phyloP scores from a whole-genome alignment of 2,113 vertebrate genomes.

The Chionis minor region DNA sequence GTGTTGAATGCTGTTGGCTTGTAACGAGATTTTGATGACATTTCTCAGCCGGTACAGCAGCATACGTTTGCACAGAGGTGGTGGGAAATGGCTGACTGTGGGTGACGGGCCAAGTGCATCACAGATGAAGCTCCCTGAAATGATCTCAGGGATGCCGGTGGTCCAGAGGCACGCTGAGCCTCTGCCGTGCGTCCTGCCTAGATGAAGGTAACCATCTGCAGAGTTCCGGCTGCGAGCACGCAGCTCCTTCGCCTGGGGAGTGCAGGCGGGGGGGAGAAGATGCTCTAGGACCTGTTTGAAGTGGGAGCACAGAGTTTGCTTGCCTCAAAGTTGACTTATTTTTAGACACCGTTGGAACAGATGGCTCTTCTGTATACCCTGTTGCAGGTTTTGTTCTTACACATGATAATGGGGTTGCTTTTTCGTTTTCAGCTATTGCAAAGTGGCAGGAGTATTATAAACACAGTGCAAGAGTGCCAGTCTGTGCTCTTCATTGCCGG shows the following conservation, averaged over 20 bases:
- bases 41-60: fast-evolving
- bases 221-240: not conserved
- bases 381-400: not conserved
- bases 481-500: not conserved
- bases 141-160: not conserved
- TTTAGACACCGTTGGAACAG: not conserved
- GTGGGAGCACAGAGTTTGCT: not conserved
- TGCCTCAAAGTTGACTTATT: not conserved
- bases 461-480: not conserved
- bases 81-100: fast-evolving
- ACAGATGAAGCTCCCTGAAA: not conserved
- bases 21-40: not conserved
- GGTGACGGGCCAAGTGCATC: not conserved
- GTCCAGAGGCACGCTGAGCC: not conserved
- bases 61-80: not conserved
- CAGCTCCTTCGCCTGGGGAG: not conserved
- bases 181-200: not conserved
- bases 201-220: not conserved
- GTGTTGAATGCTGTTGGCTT: not conserved
- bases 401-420: not conserved
- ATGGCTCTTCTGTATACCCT: not conserved
- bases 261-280: not conserved
- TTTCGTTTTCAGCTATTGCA: not conserved
- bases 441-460: not conserved
- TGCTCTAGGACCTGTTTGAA: not conserved